Conservation (phyloP, 2,888 invertebrate genomes). For the Rotaria sp. region DNA sequence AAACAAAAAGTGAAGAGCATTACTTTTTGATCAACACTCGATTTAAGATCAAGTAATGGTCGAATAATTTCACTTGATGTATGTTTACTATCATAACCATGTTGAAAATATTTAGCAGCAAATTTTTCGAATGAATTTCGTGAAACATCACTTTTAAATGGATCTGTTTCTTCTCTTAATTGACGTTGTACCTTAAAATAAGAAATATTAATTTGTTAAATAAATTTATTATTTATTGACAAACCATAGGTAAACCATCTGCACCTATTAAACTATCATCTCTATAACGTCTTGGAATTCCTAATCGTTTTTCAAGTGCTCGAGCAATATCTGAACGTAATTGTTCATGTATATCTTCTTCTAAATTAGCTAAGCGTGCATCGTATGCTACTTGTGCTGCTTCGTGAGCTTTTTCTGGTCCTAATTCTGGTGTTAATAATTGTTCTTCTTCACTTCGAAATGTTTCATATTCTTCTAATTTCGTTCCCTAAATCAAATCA, state of each 20-base stretch:
- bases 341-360: constrained; percentile 33
- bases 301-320: constrained; percentile 16
- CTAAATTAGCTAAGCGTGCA: constrained; percentile 28
- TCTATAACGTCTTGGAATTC: neutral
- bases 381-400: neutral
- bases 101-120: constrained; percentile 93
- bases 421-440: neutral
- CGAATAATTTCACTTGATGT: constrained; percentile 86
- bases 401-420: neutral
- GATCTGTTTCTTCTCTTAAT: neutral
- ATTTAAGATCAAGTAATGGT: constrained; percentile 80
- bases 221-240: neutral
- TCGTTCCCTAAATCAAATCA: neutral
- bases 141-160: constrained; percentile 64
- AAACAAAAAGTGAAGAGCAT: neutral
- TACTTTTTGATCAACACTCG: constrained; percentile 81
- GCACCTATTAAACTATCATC: constrained; percentile 30
- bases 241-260: constrained; percentile 13
- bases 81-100: constrained; percentile 82
- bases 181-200: neutral
- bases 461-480: constrained; percentile 17
- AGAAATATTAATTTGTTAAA: neutral
- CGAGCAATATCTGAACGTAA: neutral
- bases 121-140: constrained; percentile 98
- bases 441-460: neutral